phyloP scores from a whole-genome alignment of 2,113 vertebrate genomes.

The Dromaius novaehollandiae region DNA sequence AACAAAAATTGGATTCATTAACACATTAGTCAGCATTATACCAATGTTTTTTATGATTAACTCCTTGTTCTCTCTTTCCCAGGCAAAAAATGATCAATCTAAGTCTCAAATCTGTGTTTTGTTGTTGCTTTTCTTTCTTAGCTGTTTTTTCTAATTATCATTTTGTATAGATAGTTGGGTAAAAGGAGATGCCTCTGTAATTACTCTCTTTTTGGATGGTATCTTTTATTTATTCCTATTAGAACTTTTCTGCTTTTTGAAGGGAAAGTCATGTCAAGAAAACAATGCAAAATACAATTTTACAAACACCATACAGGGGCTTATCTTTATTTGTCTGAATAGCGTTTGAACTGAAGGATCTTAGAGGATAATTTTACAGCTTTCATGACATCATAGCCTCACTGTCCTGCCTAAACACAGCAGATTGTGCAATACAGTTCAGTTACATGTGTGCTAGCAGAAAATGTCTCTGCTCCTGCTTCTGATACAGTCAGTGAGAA shows the following conservation, averaged over 20 bases:
- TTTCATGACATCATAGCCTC: neutral
- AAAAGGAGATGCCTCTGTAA: neutral
- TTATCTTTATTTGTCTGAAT: slow-evolving; percentile 1
- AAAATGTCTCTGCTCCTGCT: slow-evolving; percentile 20
- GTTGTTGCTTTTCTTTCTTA: neutral
- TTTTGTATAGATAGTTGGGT: neutral
- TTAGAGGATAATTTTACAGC: neutral
- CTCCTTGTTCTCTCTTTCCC: neutral
- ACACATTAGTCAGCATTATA: neutral
- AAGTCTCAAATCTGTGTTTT: neutral
- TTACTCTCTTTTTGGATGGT: neutral
- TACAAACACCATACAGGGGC: neutral
- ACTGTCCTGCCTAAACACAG: neutral
- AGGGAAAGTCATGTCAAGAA: neutral
- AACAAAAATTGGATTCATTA: neutral
- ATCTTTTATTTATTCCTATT: neutral
- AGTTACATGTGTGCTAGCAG: neutral
- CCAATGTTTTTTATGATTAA: neutral
- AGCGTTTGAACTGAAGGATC: neutral
- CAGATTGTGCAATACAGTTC: neutral
- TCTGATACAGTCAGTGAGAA: neutral
- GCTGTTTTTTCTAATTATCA: neutral
- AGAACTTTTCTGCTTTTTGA: neutral
- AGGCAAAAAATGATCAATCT: neutral
- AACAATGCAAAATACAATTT: neutral